Conservation (phyloP, 1,140 invertebrate genomes). For the Pachyrhynchus sulphureomaculatus region DNA sequence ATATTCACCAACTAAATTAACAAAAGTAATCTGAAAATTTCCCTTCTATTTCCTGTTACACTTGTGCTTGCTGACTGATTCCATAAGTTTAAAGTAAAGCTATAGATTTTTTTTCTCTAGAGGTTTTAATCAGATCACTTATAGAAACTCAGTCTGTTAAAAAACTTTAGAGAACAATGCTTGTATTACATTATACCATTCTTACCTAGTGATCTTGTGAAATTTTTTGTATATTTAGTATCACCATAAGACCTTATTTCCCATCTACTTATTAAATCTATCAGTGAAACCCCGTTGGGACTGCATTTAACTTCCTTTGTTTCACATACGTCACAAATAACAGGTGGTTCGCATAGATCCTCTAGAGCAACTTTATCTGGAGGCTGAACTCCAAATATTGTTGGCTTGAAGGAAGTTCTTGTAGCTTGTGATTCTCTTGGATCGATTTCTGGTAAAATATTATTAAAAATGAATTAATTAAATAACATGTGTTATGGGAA, state of each 20-base stretch:
- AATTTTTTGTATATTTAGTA: slow-evolving; percentile 57
- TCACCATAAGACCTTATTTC: slow-evolving; percentile 53
- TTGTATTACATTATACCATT: no score
- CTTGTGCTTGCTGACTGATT: no score
- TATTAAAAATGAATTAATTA: background rate
- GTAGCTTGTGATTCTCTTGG: slow-evolving; percentile 51
- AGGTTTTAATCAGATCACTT: no score
- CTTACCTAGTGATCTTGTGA: slow-evolving; percentile 61
- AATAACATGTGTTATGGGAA: background rate
- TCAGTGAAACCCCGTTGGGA: slow-evolving; percentile 58
- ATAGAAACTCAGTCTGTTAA: no score
- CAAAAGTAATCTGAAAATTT: no score
- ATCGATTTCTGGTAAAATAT: slow-evolving; percentile 52
- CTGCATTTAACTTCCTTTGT: slow-evolving; percentile 53
- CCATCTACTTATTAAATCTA: slow-evolving; percentile 57
- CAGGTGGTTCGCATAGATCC: slow-evolving; percentile 63
- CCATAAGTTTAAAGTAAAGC: no score
- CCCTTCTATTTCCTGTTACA: no score
- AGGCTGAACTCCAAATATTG: slow-evolving; percentile 59
- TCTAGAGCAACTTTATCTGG: slow-evolving; percentile 57
- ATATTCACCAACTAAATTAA: no score
- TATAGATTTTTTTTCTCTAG: no score
- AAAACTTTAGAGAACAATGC: no score
- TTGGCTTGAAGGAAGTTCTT: slow-evolving; percentile 35
- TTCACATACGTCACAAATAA: slow-evolving; percentile 61